These are phyloP conservation scores for Microcebus jonahi DNA, from an alignment of 2,113 vertebrate species.

Conservation along the genomic window DNA sequence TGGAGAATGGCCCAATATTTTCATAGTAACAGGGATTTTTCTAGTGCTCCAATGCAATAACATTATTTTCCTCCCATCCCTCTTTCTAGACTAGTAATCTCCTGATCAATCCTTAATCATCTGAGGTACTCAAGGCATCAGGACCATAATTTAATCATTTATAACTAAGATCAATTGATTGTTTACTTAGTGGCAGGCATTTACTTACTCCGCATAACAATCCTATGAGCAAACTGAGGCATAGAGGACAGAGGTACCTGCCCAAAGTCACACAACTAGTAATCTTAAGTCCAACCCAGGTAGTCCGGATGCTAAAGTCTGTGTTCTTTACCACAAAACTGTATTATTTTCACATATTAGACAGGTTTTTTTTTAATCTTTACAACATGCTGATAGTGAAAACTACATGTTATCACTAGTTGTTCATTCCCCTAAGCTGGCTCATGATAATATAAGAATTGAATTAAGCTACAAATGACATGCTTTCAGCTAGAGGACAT, in stretches of 20 bases:
- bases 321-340: neutral
- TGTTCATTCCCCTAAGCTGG: neutral
- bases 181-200: neutral
- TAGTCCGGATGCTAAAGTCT: neutral
- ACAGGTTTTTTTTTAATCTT: neutral
- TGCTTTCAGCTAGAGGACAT: slow-evolving; percentile 50
- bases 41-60: neutral
- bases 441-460: neutral
- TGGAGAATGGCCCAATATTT: neutral
- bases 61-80: neutral
- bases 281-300: neutral
- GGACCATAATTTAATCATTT: neutral
- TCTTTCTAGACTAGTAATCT: neutral
- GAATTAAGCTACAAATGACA: slow-evolving; percentile 54
- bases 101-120: neutral
- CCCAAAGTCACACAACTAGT: neutral
- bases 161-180: neutral
- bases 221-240: neutral
- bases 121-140: neutral
- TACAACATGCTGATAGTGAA: neutral
- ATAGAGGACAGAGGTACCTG: neutral
- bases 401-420: neutral
- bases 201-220: neutral
- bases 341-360: neutral
- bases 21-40: neutral